A percentile compares a stretch with the other conserved stretches of the same genome.
Evolutionary conservation across 2,888 invertebrate species (phyloP).

Genomic region (Phorcus lineatus): DNA sequence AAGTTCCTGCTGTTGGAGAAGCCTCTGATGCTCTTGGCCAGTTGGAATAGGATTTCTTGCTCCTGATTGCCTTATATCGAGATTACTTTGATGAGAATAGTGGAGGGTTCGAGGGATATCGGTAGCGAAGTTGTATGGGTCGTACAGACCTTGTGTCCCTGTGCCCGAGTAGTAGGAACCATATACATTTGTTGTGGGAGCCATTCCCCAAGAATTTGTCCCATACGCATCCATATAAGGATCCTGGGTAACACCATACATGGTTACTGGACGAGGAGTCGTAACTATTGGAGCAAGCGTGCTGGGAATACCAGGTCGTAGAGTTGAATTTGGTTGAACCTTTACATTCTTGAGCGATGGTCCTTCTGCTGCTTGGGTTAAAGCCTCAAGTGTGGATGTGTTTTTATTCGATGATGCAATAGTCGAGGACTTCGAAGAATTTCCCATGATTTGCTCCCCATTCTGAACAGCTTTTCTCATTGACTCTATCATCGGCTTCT

Average conservation of each 20-base stretch:
- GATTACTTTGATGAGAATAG: too few relatives aligned
- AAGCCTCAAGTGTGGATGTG: background rate
- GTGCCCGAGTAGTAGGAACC: too few relatives aligned
- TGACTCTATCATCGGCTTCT: background rate
- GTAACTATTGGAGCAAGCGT: background rate
- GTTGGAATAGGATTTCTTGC: too few relatives aligned
- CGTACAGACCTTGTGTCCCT: too few relatives aligned
- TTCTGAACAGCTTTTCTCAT: constrained; percentile 6
- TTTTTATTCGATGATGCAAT: background rate
- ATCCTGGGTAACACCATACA: background rate
- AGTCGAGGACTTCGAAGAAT: background rate
- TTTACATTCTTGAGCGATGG: background rate
- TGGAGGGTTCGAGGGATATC: too few relatives aligned
- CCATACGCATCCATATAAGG: background rate
- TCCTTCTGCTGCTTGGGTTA: constrained; percentile 8
- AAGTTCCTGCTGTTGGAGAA: too few relatives aligned
- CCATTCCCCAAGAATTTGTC: too few relatives aligned
- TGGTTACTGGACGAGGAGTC: background rate
- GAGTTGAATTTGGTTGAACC: background rate
- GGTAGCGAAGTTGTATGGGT: too few relatives aligned
- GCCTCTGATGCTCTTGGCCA: too few relatives aligned
- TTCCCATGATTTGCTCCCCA: background rate
- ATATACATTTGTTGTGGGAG: too few relatives aligned
- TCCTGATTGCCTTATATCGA: too few relatives aligned
- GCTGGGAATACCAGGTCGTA: background rate